These are phyloP conservation scores for Cantharis rufa DNA, from an alignment of 2,888 invertebrate genomes.

Conservation along the genomic window DNA sequence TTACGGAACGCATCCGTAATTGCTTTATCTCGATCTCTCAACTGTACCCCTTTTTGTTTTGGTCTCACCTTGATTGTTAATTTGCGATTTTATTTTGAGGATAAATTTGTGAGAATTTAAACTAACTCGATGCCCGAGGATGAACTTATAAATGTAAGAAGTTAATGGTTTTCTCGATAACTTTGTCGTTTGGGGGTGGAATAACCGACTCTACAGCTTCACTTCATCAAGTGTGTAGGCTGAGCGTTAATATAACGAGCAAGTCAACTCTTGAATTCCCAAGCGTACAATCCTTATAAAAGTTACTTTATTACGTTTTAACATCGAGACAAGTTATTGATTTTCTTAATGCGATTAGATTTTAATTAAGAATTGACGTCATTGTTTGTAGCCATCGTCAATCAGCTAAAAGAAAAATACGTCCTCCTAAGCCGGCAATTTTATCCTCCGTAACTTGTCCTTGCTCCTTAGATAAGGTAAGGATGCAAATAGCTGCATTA, in stretches of 20 bases:
- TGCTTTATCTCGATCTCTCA: conserved; percentile 46
- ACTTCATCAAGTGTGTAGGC: conserved; percentile 20
- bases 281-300: conserved; percentile 30
- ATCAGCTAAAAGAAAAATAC: background rate
- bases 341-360: conserved; percentile 35
- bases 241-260: conserved; percentile 20
- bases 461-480: conserved; percentile 14
- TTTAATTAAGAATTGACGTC: conserved; percentile 34
- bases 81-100: background rate
- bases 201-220: conserved; percentile 18
- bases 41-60: conserved; percentile 33
- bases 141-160: background rate
- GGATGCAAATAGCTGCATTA: conserved; percentile 22
- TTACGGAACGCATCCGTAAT: conserved; percentile 48
- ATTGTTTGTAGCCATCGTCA: conserved; percentile 5
- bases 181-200: conserved; percentile 17
- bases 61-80: conserved; percentile 18
- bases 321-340: conserved; percentile 32
- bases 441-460: conserved; percentile 4
- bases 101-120: background rate
- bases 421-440: background rate
- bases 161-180: conserved; percentile 5
- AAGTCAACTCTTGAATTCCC: conserved; percentile 27
- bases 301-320: conserved; percentile 28
- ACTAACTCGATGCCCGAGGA: background rate